A percentile compares a stretch with the other conserved stretches of the same genome.
phyloP scores from a whole-genome alignment of 2,888 invertebrate species.

The Malthinus seriepunctatus region DNA sequence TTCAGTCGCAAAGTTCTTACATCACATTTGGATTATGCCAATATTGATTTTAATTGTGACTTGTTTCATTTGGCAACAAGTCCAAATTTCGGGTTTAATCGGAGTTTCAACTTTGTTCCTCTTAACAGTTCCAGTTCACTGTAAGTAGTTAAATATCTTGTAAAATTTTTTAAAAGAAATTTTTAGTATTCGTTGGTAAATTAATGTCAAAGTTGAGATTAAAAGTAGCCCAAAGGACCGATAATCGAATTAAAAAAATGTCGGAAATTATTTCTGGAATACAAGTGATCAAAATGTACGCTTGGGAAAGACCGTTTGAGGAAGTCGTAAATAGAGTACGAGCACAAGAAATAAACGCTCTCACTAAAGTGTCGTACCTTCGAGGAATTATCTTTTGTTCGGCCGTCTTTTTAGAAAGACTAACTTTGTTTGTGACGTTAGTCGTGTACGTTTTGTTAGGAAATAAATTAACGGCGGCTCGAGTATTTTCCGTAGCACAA shows the following conservation, averaged over 20 bases:
- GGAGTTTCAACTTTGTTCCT: slow-evolving; percentile 62
- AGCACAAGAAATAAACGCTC: slow-evolving; percentile 32
- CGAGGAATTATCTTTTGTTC: slow-evolving; percentile 69
- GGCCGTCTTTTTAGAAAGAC: slow-evolving; percentile 80
- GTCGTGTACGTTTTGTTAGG: slow-evolving; percentile 72
- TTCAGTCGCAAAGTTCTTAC: slow-evolving; percentile 66
- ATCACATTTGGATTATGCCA: slow-evolving; percentile 81
- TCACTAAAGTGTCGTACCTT: slow-evolving; percentile 58
- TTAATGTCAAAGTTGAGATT: slow-evolving; percentile 40
- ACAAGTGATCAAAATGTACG: slow-evolving; percentile 74
- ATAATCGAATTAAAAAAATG: slow-evolving; percentile 68
- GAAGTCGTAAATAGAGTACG: slow-evolving; percentile 35
- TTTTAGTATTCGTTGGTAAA: slow-evolving; percentile 34
- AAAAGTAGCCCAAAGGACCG: slow-evolving; percentile 57
- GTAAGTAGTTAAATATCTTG: slow-evolving; percentile 39
- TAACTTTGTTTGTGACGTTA: slow-evolving; percentile 78
- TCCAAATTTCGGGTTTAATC: slow-evolving; percentile 60
- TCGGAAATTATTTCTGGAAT: slow-evolving; percentile 72
- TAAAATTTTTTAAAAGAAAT: not conserved
- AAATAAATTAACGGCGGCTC: slow-evolving; percentile 60
- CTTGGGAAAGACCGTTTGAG: slow-evolving; percentile 71
- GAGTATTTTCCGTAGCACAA: slow-evolving; percentile 52
- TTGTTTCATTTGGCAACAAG: slow-evolving; percentile 60
- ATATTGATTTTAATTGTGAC: slow-evolving; percentile 68
- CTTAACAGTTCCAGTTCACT: slow-evolving; percentile 58